These are phyloP conservation scores for Phoeniculus purpureus DNA, from an alignment of 2,797 vertebrate species.

Conservation along the genomic window DNA sequence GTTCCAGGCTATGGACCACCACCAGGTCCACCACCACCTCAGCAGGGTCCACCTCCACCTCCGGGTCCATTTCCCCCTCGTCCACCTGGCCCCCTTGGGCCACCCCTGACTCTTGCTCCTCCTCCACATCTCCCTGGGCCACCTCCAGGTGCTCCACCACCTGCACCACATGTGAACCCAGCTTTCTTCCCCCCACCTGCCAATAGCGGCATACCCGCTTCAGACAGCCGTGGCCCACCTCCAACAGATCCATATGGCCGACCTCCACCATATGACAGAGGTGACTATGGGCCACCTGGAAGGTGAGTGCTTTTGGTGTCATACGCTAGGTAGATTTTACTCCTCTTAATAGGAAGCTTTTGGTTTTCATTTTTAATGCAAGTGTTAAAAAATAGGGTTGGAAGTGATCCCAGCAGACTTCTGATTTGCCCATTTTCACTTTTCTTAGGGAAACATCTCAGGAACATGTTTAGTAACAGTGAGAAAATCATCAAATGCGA, in stretches of 20 bases:
- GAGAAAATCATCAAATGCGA: constrained; percentile 3
- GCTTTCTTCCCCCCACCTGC: constrained; percentile 98
- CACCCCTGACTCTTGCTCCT: constrained; percentile 93
- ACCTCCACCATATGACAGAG: constrained; percentile 95
- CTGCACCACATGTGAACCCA: constrained; percentile 97
- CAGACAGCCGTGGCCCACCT: constrained; percentile 90
- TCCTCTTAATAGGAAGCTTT: background rate
- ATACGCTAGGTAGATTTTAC: background rate
- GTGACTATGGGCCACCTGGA: constrained; percentile 95
- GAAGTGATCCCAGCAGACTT: background rate
- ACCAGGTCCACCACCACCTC: constrained; percentile 85
- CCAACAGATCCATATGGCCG: constrained; percentile 94
- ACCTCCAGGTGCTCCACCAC: constrained; percentile 95
- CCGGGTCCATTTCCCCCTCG: constrained; percentile 95
- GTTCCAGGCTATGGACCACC: constrained; percentile 90
- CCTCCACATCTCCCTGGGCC: constrained; percentile 96
- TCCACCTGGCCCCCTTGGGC: constrained; percentile 93
- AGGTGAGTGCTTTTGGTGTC: constrained; percentile 82
- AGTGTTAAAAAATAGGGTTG: background rate
- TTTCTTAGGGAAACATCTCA: background rate
- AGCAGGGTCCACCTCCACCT: constrained; percentile 88
- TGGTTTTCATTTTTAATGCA: background rate
- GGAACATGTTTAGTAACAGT: background rate
- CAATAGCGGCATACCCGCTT: constrained; percentile 92
- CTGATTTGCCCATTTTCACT: background rate